Evolutionary conservation across 2,797 vertebrate genomes (phyloP), one percentile per base, ranked within the genome.

Genomic region (Platalea minor): DNA sequence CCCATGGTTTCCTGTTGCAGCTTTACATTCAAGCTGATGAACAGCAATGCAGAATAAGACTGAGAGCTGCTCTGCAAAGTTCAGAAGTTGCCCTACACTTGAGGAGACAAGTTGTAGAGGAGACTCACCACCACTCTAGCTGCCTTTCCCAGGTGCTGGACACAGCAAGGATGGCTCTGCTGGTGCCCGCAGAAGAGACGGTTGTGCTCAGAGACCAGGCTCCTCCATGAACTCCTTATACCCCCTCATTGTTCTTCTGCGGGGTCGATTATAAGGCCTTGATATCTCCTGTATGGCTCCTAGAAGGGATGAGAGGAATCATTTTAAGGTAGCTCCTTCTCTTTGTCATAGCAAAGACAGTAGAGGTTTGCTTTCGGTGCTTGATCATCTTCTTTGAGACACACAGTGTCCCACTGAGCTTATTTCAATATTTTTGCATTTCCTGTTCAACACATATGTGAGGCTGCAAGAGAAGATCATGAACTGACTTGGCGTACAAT

Each of bases 161-260:
- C 51, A 64, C 63, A 29, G 37, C 3, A 4, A 50, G 17, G 24
- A 46, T 8, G 17, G 19, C 15, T 79, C 41, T 57, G 50, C 21
- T 4, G 1, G 29, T 20, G 18, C n/a, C 25, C 28, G 28, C 7
- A 67, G 43, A 69, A 82, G 29, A 65, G 37, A 48, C 3, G 13
- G 25, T n/a, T 11, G 0, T 23, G 25, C 37, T 85, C 31, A 79
- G 56, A 89, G 13, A 53, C 18, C 19, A 53, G n/a, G 14, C 12
- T 72, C 11, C 21, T 81, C 41, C 80, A 39, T 2, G 1, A 72
- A 41, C 2, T 2, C 59, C 57, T 74, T 24, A 69, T 23, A 48
- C 0, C 1, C 9, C 4, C 7, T 57, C 0, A 0, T 7, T 37
- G 2, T 17, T 70, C 35, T 84, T 75, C 33, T 2, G 1, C 33